Evolutionary conservation across 2,888 invertebrate species (phyloP).

Genomic region (Acanthosepion lycidas): DNA sequence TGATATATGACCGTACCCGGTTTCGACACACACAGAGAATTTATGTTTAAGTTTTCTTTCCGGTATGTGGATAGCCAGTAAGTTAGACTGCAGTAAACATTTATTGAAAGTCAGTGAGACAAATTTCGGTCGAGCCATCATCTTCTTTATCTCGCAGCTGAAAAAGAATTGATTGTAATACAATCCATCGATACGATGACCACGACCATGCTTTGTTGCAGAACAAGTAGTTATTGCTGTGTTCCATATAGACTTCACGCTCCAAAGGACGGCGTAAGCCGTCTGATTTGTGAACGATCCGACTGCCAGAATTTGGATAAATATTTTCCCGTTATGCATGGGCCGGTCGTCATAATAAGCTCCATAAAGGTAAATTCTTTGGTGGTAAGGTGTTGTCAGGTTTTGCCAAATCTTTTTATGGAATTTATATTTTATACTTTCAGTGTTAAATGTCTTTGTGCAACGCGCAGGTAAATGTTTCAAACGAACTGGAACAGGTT

Average conservation of each 20-base stretch:
- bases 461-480: too few species aligned
- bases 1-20: background rate
- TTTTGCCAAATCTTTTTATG: too few species aligned
- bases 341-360: constrained; percentile 22
- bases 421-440: too few species aligned
- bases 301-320: constrained; percentile 20
- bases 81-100: background rate
- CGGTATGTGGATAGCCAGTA: background rate
- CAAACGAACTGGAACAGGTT: too few species aligned
- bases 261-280: background rate
- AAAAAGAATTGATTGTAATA: constrained; percentile 34
- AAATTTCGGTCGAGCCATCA: background rate
- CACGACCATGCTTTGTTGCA: too few species aligned
- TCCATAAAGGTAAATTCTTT: too few species aligned
- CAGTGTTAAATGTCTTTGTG: too few species aligned
- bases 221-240: too few species aligned
- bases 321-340: background rate
- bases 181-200: too few species aligned
- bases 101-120: constrained; percentile 23
- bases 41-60: background rate
- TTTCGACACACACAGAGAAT: constrained; percentile 39
- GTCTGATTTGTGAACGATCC: background rate
- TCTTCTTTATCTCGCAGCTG: background rate
- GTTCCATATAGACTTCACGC: background rate
- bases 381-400: too few species aligned